These are phyloP conservation scores for Prionchulus punctatus DNA, from an alignment of 2,888 invertebrate genomes.

Conservation along the genomic window DNA sequence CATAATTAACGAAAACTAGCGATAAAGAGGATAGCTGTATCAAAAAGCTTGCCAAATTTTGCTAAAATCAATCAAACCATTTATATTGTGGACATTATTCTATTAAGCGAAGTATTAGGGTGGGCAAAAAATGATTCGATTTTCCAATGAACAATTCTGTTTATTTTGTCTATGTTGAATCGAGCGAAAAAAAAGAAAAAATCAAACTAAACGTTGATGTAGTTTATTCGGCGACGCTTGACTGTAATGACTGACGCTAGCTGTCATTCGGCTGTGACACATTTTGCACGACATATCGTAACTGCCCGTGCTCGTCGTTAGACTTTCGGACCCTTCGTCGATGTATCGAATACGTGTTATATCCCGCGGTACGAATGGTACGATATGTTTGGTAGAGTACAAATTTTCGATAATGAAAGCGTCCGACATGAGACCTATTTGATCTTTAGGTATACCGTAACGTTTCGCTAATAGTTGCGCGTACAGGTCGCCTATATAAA, in stretches of 20 bases:
- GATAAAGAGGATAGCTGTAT: too few relatives aligned
- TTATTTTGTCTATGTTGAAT: too few relatives aligned
- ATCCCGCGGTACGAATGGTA: conserved; percentile 32
- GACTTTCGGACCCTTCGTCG: conserved; percentile 7
- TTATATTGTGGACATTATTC: too few relatives aligned
- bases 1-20: too few relatives aligned
- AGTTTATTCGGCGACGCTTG: background rate
- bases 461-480: conserved; percentile 28
- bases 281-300: conserved; percentile 23
- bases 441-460: conserved; percentile 12
- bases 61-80: too few relatives aligned
- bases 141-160: too few relatives aligned
- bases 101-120: too few relatives aligned
- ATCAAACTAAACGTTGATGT: background rate
- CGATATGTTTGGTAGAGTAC: conserved; percentile 30
- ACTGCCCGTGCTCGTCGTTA: background rate
- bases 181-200: too few relatives aligned
- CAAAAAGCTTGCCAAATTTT: too few relatives aligned
- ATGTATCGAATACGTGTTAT: conserved; percentile 25
- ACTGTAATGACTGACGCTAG: background rate
- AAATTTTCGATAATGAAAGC: conserved; percentile 29
- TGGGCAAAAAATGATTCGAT: too few relatives aligned
- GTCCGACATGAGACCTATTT: background rate
- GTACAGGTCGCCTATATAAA: conserved; percentile 31
- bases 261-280: conserved; percentile 18